Evolutionary conservation across 2,113 vertebrate species (phyloP).

Genomic region (Illadopsis cleaveri): DNA sequence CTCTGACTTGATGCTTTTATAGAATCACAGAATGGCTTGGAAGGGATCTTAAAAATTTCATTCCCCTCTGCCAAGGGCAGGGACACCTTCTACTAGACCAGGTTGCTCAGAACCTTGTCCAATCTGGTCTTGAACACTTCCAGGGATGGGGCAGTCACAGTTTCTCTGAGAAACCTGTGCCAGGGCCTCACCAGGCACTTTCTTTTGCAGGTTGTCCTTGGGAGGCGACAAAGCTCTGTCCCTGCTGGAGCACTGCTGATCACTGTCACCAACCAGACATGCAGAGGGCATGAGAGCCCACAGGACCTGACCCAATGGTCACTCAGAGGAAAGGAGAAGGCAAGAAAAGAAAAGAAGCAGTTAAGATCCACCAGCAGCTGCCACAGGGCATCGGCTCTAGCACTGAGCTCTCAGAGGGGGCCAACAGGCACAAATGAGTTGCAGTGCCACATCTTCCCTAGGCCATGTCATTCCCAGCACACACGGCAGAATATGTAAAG

Average conservation of each 20-base stretch:
- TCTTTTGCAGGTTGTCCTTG: neutral
- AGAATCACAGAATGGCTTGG: neutral
- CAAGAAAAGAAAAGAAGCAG: neutral
- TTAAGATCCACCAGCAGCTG: neutral
- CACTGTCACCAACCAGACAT: neutral
- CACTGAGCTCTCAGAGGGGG: neutral
- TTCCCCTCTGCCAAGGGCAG: neutral
- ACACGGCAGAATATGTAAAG: neutral
- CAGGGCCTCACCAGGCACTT: neutral
- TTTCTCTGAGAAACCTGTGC: neutral
- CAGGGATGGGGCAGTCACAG: neutral
- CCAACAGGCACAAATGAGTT: neutral
- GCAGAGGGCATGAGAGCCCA: neutral
- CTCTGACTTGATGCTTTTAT: neutral
- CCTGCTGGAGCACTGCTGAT: neutral
- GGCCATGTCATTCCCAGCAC: neutral
- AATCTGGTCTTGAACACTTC: neutral
- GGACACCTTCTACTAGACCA: neutral
- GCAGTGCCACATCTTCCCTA: neutral
- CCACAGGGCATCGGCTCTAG: accelerated
- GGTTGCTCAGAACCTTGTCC: neutral
- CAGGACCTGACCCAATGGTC: neutral
- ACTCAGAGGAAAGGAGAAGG: neutral
- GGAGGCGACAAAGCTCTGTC: neutral
- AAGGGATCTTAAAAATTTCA: neutral